Evolutionary conservation across 2,888 invertebrate species (phyloP).

Genomic region (Himalopsyche tibetana): DNA sequence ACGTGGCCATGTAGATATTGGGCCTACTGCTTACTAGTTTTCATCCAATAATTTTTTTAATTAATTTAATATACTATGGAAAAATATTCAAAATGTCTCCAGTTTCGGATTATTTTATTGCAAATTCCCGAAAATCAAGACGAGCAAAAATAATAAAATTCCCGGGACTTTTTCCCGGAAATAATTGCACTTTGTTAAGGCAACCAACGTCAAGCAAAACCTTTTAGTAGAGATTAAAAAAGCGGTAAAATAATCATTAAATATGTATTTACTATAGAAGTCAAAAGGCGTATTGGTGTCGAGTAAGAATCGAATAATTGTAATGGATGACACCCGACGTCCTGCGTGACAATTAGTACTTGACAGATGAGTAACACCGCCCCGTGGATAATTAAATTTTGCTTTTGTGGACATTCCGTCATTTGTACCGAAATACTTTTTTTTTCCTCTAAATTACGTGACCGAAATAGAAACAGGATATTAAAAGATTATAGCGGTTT

Average conservation of each 20-base stretch:
- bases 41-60: too few relatives aligned
- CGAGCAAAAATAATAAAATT: too few relatives aligned
- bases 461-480: constrained; percentile 16
- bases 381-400: neutral
- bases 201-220: too few relatives aligned
- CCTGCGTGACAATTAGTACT: neutral
- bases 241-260: neutral
- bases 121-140: too few relatives aligned
- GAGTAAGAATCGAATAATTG: neutral
- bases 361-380: neutral
- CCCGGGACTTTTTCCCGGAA: too few relatives aligned
- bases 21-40: too few relatives aligned
- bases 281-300: neutral
- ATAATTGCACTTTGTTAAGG: too few relatives aligned
- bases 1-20: too few relatives aligned
- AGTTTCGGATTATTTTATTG: too few relatives aligned
- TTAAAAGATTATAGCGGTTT: neutral
- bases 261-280: neutral
- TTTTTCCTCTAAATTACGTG: neutral
- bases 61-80: too few relatives aligned
- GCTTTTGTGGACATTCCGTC: constrained; percentile 4
- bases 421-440: neutral
- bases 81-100: too few relatives aligned
- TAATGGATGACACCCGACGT: neutral
- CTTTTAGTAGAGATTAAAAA: neutral